Evolutionary conservation across 2,113 vertebrate genomes (phyloP), one percentile per base, ranked within the genome.

Genomic region (Cheirogaleus medius): DNA sequence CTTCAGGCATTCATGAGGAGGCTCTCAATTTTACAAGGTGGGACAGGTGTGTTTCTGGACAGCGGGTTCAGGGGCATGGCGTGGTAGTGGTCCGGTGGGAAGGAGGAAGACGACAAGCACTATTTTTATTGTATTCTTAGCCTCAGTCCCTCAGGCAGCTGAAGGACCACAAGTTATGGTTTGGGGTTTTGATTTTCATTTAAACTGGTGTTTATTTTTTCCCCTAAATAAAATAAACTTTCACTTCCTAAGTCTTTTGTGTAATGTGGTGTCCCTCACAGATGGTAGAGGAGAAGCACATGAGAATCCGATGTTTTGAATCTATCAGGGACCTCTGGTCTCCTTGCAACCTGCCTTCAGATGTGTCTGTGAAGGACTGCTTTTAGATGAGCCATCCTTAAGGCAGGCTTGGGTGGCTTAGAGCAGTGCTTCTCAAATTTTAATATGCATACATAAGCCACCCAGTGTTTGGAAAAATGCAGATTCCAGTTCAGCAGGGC

Each of bases 141-240:
- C 3, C 11, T 93, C 58, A 29, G 63, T 47, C 21, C 6, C 21
- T 97, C 52, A 34, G 23, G 68, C 34, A 90, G 34, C 78, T 84
- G 44, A 83, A 87, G 44, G 49, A 90, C 29, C 25, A 93, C 80
- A 91, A 54, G 44, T 91, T 64, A 83, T 84, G 37, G 47, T 66
- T 97, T 97, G 52, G 27, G 42, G 74, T 71, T 97, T 97, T 86
- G 73, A 86, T 78, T 86, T 96, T 73, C 80, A 9, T 94, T 91
- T 85, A 76, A 82, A 83, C 17, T 76, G 39, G 21, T 63, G 6
- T 86, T 83, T 63, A 32, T 71, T 86, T 77, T 91, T 25, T 13
- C 32, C 21, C 64, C 49, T 66, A 89, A 94, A 69, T 89, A 78
- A 87, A 77, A 83, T 63, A 94, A 47, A 78, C 17, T 39, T 95